Percentiles rank a stretch among this genome's conserved stretches.
Evolutionary conservation across 2,113 vertebrate species (phyloP).

Genomic region (Leucopternis melanops): DNA sequence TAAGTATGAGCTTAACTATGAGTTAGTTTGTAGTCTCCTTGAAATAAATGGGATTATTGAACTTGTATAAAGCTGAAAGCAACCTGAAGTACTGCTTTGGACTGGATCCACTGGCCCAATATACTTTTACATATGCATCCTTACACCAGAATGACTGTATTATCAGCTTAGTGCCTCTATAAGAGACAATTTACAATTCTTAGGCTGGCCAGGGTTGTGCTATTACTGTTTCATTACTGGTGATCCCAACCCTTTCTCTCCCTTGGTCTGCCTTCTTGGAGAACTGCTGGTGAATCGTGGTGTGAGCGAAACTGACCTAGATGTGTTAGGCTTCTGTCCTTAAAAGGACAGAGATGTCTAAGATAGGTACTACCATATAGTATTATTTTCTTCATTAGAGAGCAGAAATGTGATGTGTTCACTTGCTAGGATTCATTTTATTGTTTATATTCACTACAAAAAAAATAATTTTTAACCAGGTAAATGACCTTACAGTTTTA

Average conservation of each 20-base stretch:
- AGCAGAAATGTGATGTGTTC: not conserved
- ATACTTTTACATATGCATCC: not conserved
- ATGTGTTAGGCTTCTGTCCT: not conserved
- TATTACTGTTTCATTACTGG: not conserved
- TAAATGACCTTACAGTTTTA: not conserved
- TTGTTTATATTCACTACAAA: not conserved
- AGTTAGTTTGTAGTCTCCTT: not conserved
- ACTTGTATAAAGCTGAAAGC: not conserved
- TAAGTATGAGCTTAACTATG: not conserved
- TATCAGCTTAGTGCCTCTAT: not conserved
- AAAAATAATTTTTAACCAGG: not conserved
- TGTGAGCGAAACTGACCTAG: not conserved
- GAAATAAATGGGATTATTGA: not conserved
- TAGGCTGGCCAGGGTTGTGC: not conserved
- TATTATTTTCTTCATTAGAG: not conserved
- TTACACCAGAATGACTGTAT: not conserved
- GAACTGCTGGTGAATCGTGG: rapidly evolving
- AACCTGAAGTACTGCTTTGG: not conserved
- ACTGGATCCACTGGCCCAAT: not conserved
- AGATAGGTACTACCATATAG: not conserved
- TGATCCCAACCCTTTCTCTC: not conserved
- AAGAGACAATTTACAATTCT: not conserved
- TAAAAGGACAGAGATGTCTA: not conserved
- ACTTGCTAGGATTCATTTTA: not conserved
- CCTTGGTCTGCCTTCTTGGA: not conserved